Conservation (phyloP, 2,113 vertebrate species). For the Prunella himalayana region DNA sequence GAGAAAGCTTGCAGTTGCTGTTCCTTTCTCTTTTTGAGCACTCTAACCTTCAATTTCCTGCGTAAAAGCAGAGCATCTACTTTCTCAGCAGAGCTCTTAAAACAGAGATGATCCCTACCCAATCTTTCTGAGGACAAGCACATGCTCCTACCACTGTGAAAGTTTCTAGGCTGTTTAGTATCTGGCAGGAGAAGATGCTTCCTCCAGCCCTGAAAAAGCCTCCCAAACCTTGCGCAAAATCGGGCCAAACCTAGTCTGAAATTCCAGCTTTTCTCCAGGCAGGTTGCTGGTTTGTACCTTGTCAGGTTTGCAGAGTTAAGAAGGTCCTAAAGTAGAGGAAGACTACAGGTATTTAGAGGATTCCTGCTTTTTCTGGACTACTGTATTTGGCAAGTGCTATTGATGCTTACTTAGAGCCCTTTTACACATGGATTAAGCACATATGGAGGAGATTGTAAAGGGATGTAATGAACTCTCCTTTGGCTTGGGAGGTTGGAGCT, state of each 20-base stretch:
- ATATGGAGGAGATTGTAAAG: not conserved
- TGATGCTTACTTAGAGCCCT: not conserved
- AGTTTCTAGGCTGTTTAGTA: not conserved
- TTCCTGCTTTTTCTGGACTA: not conserved
- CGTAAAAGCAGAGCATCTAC: accelerated
- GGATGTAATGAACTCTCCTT: not conserved
- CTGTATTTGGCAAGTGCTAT: not conserved
- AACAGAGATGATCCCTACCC: not conserved
- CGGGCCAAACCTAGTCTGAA: accelerated
- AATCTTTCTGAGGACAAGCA: not conserved
- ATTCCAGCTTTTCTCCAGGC: not conserved
- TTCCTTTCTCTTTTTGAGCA: not conserved
- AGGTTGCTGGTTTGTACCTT: not conserved
- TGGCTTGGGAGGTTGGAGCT: not conserved
- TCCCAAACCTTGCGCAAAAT: not conserved
- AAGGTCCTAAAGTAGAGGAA: not conserved
- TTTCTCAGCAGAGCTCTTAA: not conserved
- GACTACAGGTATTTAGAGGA: not conserved
- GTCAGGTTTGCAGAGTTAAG: not conserved
- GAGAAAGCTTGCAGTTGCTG: not conserved
- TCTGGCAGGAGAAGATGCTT: not conserved
- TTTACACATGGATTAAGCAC: not conserved
- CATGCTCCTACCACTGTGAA: not conserved
- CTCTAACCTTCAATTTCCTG: not conserved
- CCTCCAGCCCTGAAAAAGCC: not conserved